Base-by-base conservation (phyloP, 1,140 invertebrate species). In the Caenorhabditis inopinata region DNA sequence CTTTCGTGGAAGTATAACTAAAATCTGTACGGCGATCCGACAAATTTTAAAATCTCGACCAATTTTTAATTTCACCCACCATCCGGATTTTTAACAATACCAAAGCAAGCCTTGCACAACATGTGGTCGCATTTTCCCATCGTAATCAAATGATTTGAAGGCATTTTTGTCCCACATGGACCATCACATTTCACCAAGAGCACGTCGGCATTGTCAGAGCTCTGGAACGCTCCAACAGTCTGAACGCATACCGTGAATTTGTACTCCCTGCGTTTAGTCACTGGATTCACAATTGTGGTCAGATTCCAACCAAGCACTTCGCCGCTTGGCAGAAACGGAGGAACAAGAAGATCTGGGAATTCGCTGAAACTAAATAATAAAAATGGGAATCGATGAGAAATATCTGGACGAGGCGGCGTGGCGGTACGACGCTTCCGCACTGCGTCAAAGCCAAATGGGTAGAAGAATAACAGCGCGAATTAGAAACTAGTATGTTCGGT, bases 21-120 rank as follows among this genome's bases (percentile, higher is more conserved):
- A n/a, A n/a, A n/a, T n/a, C n/a, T n/a, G n/a, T n/a, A n/a, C n/a
- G n/a, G n/a, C n/a, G n/a, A n/a, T n/a, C n/a, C n/a, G n/a, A 1
- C 47, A n/a, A n/a, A 12, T 3, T n/a, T 16, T 6, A 29, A 14
- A 58, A 16, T 32, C n/a, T 0, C n/a, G 27, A 1, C 5, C 4
- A 16, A 16, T 32, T n/a, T 29, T 16, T 11, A 32, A 38, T 14
- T 42, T 14, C 38, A 38, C 58, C 21, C 11, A 68, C 58, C 58
- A 68, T 68, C n/a, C n/a, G 58, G 29, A 38, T 68, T 68, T 12
- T 68, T 68, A 9, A 68, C 29, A 9, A 68, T 29, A 7, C 58
- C 58, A 18, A 68, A 68, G n/a, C 58, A 68, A 7, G 58, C 58
- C 25, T 68, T 68, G n/a, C 58, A 68, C 58, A 68, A 68, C 5